Conservation (phyloP, 2,888 invertebrate species). For the Ichneumoninae sp. region DNA sequence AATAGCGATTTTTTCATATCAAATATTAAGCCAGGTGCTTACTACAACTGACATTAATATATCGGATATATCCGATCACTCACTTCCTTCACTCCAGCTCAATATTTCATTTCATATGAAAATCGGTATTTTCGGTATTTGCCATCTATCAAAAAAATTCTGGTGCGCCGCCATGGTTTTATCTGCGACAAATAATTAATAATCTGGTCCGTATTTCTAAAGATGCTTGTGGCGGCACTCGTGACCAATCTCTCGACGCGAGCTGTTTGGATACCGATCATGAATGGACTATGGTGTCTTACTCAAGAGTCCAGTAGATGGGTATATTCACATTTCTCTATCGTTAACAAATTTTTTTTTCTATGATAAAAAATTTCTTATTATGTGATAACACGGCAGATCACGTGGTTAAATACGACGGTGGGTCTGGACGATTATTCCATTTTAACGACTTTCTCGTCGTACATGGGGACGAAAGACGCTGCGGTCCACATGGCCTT, state of each 20-base stretch:
- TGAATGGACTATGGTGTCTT: conserved; percentile 77
- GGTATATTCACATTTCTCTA: conserved; percentile 69
- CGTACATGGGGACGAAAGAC: conserved; percentile 76
- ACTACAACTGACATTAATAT: too few species aligned
- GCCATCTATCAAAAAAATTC: not conserved
- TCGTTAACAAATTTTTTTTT: not conserved
- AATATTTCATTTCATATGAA: not conserved
- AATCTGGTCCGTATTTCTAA: not conserved
- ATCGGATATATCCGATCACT: too few species aligned
- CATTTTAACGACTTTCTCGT: conserved; percentile 71
- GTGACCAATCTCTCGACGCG: conserved; percentile 79
- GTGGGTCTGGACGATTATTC: conserved; percentile 74
- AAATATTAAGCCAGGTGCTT: too few species aligned
- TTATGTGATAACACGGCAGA: conserved; percentile 63
- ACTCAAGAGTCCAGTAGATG: conserved; percentile 81
- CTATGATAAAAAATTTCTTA: not conserved
- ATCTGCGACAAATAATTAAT: not conserved
- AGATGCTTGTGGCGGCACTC: conserved; percentile 82
- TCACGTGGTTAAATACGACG: conserved; percentile 75
- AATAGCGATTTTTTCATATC: too few species aligned
- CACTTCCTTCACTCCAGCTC: too few species aligned
- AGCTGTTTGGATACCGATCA: conserved; percentile 80
- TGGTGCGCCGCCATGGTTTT: not conserved
- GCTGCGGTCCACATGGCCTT: conserved; percentile 77
- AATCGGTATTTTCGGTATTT: not conserved